Base-by-base conservation (phyloP, 2,113 vertebrate genomes). In the Lepus europaeus region DNA sequence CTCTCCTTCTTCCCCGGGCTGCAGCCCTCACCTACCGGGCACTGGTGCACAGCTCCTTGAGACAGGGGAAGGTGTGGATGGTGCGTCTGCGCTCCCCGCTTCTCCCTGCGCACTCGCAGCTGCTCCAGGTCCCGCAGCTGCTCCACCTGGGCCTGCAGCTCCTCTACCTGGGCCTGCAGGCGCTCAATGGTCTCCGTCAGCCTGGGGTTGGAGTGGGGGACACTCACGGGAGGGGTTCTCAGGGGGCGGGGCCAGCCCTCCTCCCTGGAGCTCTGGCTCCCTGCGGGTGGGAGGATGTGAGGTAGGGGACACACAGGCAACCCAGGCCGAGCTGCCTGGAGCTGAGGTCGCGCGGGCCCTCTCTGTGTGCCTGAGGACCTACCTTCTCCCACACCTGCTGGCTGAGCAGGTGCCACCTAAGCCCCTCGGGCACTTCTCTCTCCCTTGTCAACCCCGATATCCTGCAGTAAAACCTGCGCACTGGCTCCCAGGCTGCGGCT, bases 21-120 rank as follows among this genome's bases (percentile, higher is more conserved):
- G 20, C n/a, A 74, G 0, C 56, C 12, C 77, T 51, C 29, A 84
- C 93, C 1, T 98, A 99, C 99, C 99, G 99, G 87, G 99, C 98
- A 6, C 99, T 99, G 6, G 98, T 98, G 97, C 99, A 99, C 36
- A 99, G 98, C 94, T 99, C 99, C 97, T 99, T 99, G 63, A 99
- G 98, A 97, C 99, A 99, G 96, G 99, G 99, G 97, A 99, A 99
- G 23, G 99, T 99, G 96, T 99, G 99, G 93, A 99, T 99, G 29
- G 99, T 99, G 97, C 99, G 99, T 73, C 99, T 98, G 5, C 99
- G 98, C 22, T 99, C 99, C 99, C 96, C 99, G 99, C 97, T 99
- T 99, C 97, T 99, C 99, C 74, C 99, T 97, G 82, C 96, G 98
- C 27, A 99, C 98, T 49, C 99, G 98, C 53, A 99, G 98, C 97